Percentiles rank a stretch among this genome's conserved stretches.
Conservation (phyloP, 2,797 vertebrate species). For the Bradypodion ventrale region DNA sequence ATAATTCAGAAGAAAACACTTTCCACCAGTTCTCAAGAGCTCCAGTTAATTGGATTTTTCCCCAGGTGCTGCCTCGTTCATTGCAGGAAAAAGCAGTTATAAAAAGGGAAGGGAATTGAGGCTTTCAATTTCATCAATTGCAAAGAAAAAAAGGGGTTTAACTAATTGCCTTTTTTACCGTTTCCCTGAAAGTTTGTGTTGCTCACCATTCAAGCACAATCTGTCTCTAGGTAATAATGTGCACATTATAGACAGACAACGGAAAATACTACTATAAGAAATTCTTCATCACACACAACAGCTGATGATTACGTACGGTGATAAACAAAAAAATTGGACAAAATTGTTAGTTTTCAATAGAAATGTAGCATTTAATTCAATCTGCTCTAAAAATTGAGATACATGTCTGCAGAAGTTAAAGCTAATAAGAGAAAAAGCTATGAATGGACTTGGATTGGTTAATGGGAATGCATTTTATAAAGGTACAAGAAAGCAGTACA, state of each 20-base stretch:
- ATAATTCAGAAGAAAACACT: constrained; percentile 52
- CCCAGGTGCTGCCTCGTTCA: constrained; percentile 62
- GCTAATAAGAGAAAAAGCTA: not conserved
- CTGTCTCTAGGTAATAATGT: constrained; percentile 46
- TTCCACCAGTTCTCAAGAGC: constrained; percentile 44
- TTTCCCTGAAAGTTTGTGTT: constrained; percentile 53
- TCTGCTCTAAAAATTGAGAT: not conserved
- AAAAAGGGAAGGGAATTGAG: constrained; percentile 6
- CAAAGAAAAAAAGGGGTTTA: constrained; percentile 56
- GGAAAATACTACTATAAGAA: constrained; percentile 10
- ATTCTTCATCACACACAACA: not conserved
- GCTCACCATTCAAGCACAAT: constrained; percentile 32
- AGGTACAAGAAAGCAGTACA: not conserved
- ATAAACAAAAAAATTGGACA: not conserved
- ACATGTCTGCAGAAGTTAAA: not conserved
- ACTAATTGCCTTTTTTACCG: constrained; percentile 62
- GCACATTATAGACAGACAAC: constrained; percentile 23
- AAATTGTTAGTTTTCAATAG: not conserved
- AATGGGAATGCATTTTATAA: not conserved
- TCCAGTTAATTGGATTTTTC: constrained; percentile 63
- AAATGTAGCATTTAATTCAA: not conserved
- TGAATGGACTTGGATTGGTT: not conserved
- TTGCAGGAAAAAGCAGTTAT: constrained; percentile 49
- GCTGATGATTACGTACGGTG: not conserved
- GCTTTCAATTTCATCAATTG: constrained; percentile 58